phyloP scores from a whole-genome alignment of 2,797 vertebrate genomes.

The Dallia pectoralis region DNA sequence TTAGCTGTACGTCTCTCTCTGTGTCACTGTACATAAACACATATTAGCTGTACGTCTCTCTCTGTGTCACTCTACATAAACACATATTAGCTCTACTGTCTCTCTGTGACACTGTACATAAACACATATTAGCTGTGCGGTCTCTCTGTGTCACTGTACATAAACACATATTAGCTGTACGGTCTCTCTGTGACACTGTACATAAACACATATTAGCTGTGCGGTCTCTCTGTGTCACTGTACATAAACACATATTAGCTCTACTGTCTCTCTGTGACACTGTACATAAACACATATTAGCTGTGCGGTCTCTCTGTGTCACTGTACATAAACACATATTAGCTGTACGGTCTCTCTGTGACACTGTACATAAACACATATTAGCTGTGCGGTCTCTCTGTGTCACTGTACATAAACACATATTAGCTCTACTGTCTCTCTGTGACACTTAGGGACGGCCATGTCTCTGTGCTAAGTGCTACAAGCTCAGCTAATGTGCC shows the following conservation, averaged over 20 bases:
- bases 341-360: slow-evolving; percentile 58
- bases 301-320: slow-evolving; percentile 57
- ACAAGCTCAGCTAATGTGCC: slow-evolving; percentile 50
- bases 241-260: slow-evolving; percentile 64
- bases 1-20: slow-evolving; percentile 60
- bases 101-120: slow-evolving; percentile 60
- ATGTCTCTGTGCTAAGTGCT: slow-evolving; percentile 55
- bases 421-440: slow-evolving; percentile 61
- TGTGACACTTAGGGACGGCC: slow-evolving; percentile 50
- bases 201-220: slow-evolving; percentile 62
- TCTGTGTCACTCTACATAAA: slow-evolving; percentile 62
- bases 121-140: slow-evolving; percentile 60
- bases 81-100: slow-evolving; percentile 59
- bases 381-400: slow-evolving; percentile 53
- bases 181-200: slow-evolving; percentile 59
- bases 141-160: slow-evolving; percentile 60
- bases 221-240: slow-evolving; percentile 59
- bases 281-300: slow-evolving; percentile 65
- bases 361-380: slow-evolving; percentile 63
- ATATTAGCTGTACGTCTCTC: slow-evolving; percentile 59
- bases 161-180: slow-evolving; percentile 62
- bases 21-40: slow-evolving; percentile 62
- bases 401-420: slow-evolving; percentile 62
- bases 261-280: slow-evolving; percentile 58
- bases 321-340: slow-evolving; percentile 64